Percentiles rank a stretch among this genome's conserved stretches.
phyloP scores from a whole-genome alignment of 2,888 invertebrate genomes.

The Andrena flavipes region DNA sequence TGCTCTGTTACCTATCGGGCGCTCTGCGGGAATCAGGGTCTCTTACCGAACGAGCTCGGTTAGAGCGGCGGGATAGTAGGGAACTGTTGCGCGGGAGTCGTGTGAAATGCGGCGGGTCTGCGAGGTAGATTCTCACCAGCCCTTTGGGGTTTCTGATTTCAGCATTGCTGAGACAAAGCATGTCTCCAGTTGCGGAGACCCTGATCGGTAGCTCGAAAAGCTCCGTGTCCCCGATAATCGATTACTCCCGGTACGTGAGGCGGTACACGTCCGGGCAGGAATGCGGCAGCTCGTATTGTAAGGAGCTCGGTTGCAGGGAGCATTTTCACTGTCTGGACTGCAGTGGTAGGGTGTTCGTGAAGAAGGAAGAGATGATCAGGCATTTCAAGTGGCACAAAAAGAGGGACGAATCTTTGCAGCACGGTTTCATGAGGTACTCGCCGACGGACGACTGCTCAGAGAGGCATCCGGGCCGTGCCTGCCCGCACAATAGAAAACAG shows the following conservation, averaged over 20 bases:
- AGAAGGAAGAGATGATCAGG: conserved; percentile 99
- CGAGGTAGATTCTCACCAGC: conserved; percentile 4
- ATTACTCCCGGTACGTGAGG: conserved; percentile 96
- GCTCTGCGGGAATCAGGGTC: not conserved
- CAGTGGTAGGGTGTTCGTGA: conserved; percentile 94
- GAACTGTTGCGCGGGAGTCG: too few relatives aligned
- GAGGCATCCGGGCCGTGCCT: conserved; percentile 89
- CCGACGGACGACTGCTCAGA: conserved; percentile 97
- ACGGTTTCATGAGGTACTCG: conserved; percentile 97
- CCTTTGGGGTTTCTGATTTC: conserved; percentile 76
- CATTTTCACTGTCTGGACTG: conserved; percentile 97
- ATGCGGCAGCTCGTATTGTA: conserved; percentile 94
- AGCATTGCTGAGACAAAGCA: conserved; percentile 86
- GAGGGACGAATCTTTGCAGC: conserved; percentile 97
- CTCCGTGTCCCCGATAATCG: conserved; percentile 89
- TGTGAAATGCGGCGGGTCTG: too few relatives aligned
- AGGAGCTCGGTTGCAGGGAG: conserved; percentile 95
- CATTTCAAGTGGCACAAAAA: conserved; percentile 99
- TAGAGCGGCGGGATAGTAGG: too few relatives aligned
- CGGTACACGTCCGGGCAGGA: conserved; percentile 93
- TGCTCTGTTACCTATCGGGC: too few relatives aligned
- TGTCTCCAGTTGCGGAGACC: conserved; percentile 83
- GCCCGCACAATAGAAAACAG: conserved; percentile 97
- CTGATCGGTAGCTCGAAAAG: conserved; percentile 83
- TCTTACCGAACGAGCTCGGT: not conserved